Conservation (phyloP, 2,113 vertebrate genomes). For the Ptilonorhynchus violaceus region DNA sequence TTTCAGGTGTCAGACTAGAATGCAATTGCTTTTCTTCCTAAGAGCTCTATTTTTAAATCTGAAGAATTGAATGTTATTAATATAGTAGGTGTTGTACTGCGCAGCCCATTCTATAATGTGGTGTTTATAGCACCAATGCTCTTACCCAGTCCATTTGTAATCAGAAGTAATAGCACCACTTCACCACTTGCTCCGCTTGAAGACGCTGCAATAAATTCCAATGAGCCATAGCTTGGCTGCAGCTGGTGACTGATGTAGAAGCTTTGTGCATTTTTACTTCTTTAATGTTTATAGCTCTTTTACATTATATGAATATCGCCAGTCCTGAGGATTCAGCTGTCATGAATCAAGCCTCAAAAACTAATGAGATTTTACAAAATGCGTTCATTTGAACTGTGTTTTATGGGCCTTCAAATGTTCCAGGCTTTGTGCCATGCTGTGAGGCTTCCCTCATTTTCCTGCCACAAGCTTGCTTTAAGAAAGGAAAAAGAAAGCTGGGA, state of each 20-base stretch:
- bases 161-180: slow-evolving; percentile 49
- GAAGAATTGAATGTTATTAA: slow-evolving; percentile 23
- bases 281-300: slow-evolving; percentile 53
- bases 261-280: slow-evolving; percentile 23
- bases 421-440: background rate
- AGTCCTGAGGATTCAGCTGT: background rate
- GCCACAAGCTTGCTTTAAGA: background rate
- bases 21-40: slow-evolving; percentile 27
- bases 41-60: slow-evolving; percentile 34
- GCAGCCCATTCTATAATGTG: slow-evolving; percentile 6
- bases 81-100: slow-evolving; percentile 11
- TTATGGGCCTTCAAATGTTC: background rate
- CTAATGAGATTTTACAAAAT: slow-evolving; percentile 18
- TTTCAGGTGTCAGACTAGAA: slow-evolving; percentile 40
- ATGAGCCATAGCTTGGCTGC: slow-evolving; percentile 7
- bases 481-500: background rate
- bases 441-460: background rate
- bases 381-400: background rate
- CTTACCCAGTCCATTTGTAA: slow-evolving; percentile 36
- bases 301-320: slow-evolving; percentile 8
- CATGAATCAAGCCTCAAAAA: slow-evolving; percentile 29
- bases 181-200: slow-evolving; percentile 22
- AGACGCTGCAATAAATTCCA: slow-evolving; percentile 46
- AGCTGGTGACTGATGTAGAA: slow-evolving; percentile 18
- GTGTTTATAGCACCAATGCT: slow-evolving; percentile 23